Base-by-base conservation (phyloP, 2,797 vertebrate genomes). In the Pipistrellus pipistrellus region DNA sequence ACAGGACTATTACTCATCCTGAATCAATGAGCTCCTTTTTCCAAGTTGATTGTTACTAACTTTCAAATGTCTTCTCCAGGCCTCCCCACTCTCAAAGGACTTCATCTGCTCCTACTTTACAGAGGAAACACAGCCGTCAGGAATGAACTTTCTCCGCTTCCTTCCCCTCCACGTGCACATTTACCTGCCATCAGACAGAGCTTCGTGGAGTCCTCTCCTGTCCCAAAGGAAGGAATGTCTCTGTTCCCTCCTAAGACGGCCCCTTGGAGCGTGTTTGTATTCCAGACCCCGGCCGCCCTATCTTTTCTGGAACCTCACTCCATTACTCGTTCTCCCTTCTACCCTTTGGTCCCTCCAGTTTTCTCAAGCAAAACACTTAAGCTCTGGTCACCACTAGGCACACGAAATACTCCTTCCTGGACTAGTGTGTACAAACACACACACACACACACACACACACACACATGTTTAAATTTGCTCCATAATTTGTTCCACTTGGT, bases 11-110 rank as follows among this genome's bases (percentile, higher is more conserved):
- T 59, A 51, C 41, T 72, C 75, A 66, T 38, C 41, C 21, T n/a
- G 20, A 12, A 44, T 73, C 68, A 17, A n/a, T 41, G 18, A 69
- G 38, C 38, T 91, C 59, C 81, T 80, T 86, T 75, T 75, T n/a
- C 80, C 46, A 35, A 78, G 27, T 9, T 51, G 51, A 82, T 46
- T 35, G 20, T 57, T 85, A 69, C 32, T 46, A 86, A 68, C 75
- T 72, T 44, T 30, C 10, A 35, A 15, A 62, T 64, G 46, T 59
- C 57, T 89, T 66, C 85, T 76, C 51, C 20, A 82, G 32, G 57
- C 6, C 64, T 35, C 68, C 66, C 30, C 8, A 32, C 11, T 59
- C 44, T 55, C 17, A n/a, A 78, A 41, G 51, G 57, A 44, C n/a
- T 57, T 38, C 85, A 84, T 38, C 11, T 23, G 38, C 4, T 82